Evolutionary conservation across 2,888 invertebrate species (phyloP).

Genomic region (Urechis unicinctus): DNA sequence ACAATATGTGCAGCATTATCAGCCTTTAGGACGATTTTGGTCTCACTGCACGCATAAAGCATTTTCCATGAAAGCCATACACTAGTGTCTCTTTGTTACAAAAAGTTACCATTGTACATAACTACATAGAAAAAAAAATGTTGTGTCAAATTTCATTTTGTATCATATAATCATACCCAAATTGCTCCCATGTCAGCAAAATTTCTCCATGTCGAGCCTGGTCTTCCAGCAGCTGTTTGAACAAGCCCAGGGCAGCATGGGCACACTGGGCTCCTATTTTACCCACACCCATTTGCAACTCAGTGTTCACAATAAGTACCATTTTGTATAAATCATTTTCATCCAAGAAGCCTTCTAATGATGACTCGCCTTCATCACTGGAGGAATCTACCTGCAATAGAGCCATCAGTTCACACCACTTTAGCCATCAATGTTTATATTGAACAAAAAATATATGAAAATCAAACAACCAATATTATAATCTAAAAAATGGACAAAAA

Average conservation of each 20-base stretch:
- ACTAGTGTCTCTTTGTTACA: no score
- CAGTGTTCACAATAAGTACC: constrained; percentile 61
- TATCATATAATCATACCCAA: no score
- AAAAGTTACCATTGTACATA: no score
- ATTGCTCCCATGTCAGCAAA: constrained; percentile 50
- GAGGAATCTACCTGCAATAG: background rate
- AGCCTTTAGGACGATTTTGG: constrained; percentile 52
- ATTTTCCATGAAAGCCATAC: no score
- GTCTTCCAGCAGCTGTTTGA: constrained; percentile 52
- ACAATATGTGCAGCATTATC: constrained; percentile 51
- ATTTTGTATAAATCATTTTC: constrained; percentile 56
- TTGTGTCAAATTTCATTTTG: no score
- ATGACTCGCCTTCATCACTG: constrained; percentile 27
- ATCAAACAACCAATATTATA: no score
- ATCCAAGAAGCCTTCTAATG: constrained; percentile 32
- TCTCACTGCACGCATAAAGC: constrained; percentile 51
- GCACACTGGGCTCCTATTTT: constrained; percentile 55
- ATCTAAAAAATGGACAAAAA: no score
- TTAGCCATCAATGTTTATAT: no score
- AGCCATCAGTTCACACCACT: no score
- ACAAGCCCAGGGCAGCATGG: constrained; percentile 59
- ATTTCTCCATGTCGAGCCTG: constrained; percentile 47
- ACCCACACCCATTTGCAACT: constrained; percentile 60
- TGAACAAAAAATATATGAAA: no score
- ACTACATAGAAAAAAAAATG: no score